Evolutionary conservation across 2,888 invertebrate species (phyloP).

Genomic region (Horisme vitalbata): DNA sequence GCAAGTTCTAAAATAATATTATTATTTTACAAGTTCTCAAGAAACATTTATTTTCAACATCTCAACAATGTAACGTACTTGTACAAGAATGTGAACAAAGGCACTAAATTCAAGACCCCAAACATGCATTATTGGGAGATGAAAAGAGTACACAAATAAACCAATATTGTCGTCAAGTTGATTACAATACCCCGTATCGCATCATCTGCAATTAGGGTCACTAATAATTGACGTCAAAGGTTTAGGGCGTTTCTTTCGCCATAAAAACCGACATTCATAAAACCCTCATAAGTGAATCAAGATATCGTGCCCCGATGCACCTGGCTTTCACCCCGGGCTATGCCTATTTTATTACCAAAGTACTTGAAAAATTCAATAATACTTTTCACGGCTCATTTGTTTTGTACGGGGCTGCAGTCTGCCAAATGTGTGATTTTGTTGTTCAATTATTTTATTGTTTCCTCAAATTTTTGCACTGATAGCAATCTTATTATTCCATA

Average conservation of each 20-base stretch:
- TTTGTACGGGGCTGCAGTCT: conserved; percentile 48
- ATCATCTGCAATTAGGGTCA: conserved; percentile 82
- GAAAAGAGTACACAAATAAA: conserved; percentile 62
- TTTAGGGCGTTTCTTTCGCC: conserved; percentile 67
- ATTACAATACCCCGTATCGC: conserved; percentile 72
- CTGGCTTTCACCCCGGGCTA: conserved; percentile 70
- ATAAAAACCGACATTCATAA: conserved; percentile 68
- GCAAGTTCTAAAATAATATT: conserved; percentile 1
- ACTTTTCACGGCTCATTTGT: conserved; percentile 68
- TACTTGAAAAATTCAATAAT: conserved; percentile 68
- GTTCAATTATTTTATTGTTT: conserved; percentile 54
- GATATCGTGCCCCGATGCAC: conserved; percentile 74
- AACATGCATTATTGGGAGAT: conserved; percentile 50
- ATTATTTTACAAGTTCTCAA: conserved; percentile 2
- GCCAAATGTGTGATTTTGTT: conserved; percentile 48
- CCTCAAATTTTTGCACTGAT: conserved; percentile 42
- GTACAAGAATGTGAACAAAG: conserved; percentile 55
- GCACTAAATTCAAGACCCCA: conserved; percentile 53
- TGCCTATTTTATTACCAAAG: conserved; percentile 51
- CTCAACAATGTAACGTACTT: conserved; percentile 43
- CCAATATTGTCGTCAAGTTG: conserved; percentile 71
- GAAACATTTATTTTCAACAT: conserved; percentile 24
- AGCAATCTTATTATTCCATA: conserved; percentile 35
- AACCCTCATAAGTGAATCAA: conserved; percentile 78
- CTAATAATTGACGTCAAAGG: conserved; percentile 77